Conservation (phyloP, 2,797 vertebrate genomes). For the Acipenser ruthenus region DNA sequence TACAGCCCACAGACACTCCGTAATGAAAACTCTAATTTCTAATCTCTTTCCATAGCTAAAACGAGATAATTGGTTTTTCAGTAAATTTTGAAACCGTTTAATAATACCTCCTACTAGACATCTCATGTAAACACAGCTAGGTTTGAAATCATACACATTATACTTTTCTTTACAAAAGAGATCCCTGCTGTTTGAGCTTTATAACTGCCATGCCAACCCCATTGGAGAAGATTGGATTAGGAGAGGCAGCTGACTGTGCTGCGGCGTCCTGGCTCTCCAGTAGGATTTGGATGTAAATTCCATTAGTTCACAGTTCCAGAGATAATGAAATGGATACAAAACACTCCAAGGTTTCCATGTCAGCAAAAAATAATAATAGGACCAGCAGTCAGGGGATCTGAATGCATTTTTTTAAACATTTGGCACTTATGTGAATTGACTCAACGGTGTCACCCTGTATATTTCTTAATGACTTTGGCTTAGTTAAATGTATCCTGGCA, state of each 20-base stretch:
- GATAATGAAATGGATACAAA: conserved; percentile 75
- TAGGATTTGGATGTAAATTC: conserved; percentile 87
- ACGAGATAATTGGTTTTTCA: conserved; percentile 56
- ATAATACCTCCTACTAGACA: conserved; percentile 66
- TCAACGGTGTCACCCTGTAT: conserved; percentile 44
- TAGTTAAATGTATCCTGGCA: conserved; percentile 41
- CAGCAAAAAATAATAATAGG: conserved; percentile 68
- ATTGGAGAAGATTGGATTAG: conserved; percentile 86
- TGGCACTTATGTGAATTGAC: conserved; percentile 44
- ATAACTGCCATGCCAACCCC: conserved; percentile 60
- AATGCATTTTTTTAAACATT: conserved; percentile 43
- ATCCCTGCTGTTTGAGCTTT: conserved; percentile 75
- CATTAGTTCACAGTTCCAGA: conserved; percentile 64
- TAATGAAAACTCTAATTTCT: conserved; percentile 59
- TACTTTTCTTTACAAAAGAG: conserved; percentile 71
- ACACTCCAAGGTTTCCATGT: conserved; percentile 69
- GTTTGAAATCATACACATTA: conserved; percentile 69
- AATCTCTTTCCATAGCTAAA: conserved; percentile 46
- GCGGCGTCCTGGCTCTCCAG: conserved; percentile 61
- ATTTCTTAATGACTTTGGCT: conserved; percentile 18
- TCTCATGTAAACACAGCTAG: conserved; percentile 77
- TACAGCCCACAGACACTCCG: conserved; percentile 54
- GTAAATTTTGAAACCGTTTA: conserved; percentile 65
- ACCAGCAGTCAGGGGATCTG: conserved; percentile 44
- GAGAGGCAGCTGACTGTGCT: conserved; percentile 66